Conservation (phyloP, 2,113 vertebrate species). For the Onychostoma macrolepis region DNA sequence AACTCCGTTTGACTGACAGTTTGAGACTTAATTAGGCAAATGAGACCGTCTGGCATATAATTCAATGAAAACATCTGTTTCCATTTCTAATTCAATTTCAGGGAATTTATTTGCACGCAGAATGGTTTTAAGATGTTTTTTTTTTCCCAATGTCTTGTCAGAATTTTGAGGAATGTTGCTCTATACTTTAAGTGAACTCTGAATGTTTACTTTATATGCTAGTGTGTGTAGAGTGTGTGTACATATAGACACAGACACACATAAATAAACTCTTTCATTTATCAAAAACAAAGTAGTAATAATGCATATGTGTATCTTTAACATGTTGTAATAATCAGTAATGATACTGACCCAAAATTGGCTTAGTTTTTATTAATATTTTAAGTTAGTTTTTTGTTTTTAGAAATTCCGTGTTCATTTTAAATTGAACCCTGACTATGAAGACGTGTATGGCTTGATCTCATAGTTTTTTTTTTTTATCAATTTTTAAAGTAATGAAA, state of each 20-base stretch:
- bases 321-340: neutral
- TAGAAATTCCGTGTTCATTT: no score
- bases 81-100: constrained; percentile 47
- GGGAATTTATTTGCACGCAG: no score
- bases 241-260: neutral
- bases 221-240: neutral
- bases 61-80: constrained; percentile 43
- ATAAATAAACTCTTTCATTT: neutral
- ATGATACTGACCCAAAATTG: neutral
- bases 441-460: no score
- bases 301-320: neutral
- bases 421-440: no score
- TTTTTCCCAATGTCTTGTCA: constrained; percentile 10
- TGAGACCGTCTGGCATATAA: constrained; percentile 35
- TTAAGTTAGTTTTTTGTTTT: no score
- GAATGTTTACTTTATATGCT: constrained; percentile 1
- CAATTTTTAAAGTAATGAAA: no score
- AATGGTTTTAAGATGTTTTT: no score
- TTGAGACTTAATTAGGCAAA: constrained; percentile 45
- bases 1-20: constrained; percentile 44
- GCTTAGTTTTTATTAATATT: neutral
- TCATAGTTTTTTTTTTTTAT: no score
- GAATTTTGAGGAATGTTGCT: neutral
- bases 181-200: neutral
- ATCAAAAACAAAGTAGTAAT: neutral